Percentiles rank a stretch among this genome's conserved stretches.
Conservation (phyloP, 2,888 invertebrate species). For the Sinelater perroti region DNA sequence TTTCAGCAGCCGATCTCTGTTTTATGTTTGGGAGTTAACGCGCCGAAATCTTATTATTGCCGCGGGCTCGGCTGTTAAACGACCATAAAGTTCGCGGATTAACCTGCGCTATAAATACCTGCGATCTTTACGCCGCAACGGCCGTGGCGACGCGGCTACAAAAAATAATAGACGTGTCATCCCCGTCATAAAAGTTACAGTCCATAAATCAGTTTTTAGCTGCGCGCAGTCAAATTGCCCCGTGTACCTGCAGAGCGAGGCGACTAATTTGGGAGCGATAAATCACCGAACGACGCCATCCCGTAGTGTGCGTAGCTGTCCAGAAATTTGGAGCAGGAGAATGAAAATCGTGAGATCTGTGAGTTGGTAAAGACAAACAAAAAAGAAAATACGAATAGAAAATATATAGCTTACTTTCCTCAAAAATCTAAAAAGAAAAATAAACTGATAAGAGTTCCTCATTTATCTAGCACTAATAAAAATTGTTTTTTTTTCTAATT, state of each 20-base stretch:
- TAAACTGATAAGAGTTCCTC: too few relatives aligned
- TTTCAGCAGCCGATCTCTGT: slow-evolving; percentile 28
- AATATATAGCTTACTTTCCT: too few relatives aligned
- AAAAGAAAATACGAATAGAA: too few relatives aligned
- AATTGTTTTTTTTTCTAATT: too few relatives aligned
- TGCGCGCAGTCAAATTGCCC: slow-evolving; percentile 37
- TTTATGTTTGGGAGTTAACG: slow-evolving; percentile 34
- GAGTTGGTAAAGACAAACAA: too few relatives aligned
- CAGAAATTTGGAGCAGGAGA: too few relatives aligned
- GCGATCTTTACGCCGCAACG: slow-evolving; percentile 53
- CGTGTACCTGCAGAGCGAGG: slow-evolving; percentile 20
- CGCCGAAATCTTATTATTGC: slow-evolving; percentile 36
- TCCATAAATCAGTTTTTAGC: slow-evolving; percentile 56
- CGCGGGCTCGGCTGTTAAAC: slow-evolving; percentile 45
- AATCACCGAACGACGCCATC: slow-evolving; percentile 17
- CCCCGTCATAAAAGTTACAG: slow-evolving; percentile 57
- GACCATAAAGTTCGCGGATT: slow-evolving; percentile 53
- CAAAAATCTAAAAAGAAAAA: too few relatives aligned
- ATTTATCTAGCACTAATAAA: too few relatives aligned
- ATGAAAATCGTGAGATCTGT: too few relatives aligned
- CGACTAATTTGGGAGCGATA: slow-evolving; percentile 33
- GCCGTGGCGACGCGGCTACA: slow-evolving; percentile 50
- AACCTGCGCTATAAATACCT: slow-evolving; percentile 53
- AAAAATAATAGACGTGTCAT: slow-evolving; percentile 54
- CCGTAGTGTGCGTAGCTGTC: neutral